These are phyloP conservation scores for Solenopsis invicta DNA, from an alignment of 1,140 invertebrate species.

Conservation along the genomic window DNA sequence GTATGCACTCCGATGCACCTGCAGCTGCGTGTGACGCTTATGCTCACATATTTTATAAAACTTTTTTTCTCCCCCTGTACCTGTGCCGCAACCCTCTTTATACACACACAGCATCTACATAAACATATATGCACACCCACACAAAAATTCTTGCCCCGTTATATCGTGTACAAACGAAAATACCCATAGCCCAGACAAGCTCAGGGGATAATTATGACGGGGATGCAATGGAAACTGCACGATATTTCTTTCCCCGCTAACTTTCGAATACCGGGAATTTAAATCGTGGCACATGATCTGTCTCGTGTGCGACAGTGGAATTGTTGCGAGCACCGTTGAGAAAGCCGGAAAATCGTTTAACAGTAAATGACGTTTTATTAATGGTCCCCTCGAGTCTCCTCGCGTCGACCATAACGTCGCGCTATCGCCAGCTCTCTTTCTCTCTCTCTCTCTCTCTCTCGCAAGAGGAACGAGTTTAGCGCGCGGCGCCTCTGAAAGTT, in stretches of 20 bases:
- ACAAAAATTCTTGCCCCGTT: constrained; percentile 41
- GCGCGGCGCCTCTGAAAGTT: constrained; percentile 32
- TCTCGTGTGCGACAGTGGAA: not conserved
- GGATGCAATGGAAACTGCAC: not conserved
- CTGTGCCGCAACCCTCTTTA: not conserved
- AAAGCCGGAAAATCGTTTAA: constrained; percentile 41
- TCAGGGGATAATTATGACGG: no score
- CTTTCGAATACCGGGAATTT: constrained; percentile 18
- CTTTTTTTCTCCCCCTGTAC: not conserved
- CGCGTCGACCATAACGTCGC: not conserved
- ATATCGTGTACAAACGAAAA: constrained; percentile 47
- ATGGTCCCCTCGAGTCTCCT: constrained; percentile 28
- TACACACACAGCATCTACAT: not conserved
- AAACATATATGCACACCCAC: constrained; percentile 30
- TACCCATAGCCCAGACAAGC: not conserved
- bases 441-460: no score
- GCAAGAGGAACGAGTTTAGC: constrained; percentile 21
- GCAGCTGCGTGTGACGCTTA: constrained; percentile 73
- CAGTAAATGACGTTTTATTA: constrained; percentile 58
- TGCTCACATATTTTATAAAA: constrained; percentile 60
- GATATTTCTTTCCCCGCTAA: constrained; percentile 14
- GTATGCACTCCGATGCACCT: constrained; percentile 73
- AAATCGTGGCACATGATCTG: not conserved
- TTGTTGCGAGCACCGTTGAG: not conserved
- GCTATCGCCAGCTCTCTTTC: no score